A percentile compares a stretch with the other conserved stretches of the same genome.
These are phyloP conservation scores for Pipistrellus kuhlii DNA, from an alignment of 2,797 vertebrate species.

Conservation along the genomic window DNA sequence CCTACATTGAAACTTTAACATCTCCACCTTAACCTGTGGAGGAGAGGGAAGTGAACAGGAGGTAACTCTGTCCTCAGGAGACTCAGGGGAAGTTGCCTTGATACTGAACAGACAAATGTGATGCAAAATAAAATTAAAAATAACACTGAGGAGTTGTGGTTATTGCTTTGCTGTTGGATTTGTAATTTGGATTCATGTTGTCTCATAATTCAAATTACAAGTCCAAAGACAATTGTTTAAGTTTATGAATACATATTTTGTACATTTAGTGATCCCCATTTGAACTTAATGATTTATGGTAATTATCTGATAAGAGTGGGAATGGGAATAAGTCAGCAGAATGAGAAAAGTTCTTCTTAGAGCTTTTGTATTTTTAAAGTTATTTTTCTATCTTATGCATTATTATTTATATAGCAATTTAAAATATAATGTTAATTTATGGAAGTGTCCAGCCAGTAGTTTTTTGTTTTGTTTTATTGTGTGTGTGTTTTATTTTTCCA, in stretches of 20 bases:
- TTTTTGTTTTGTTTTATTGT: not conserved
- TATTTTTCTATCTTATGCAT: not conserved
- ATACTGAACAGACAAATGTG: not conserved
- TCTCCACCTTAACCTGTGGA: not conserved
- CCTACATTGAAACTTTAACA: not conserved
- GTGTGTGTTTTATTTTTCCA: not conserved
- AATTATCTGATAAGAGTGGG: not conserved
- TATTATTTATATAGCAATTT: not conserved
- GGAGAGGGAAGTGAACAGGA: not conserved
- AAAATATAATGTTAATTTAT: not conserved
- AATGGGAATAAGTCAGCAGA: not conserved
- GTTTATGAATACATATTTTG: not conserved
- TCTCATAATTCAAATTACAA: not conserved
- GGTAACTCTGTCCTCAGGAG: not conserved
- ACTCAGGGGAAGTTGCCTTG: not conserved
- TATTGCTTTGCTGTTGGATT: not conserved
- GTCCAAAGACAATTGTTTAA: not conserved
- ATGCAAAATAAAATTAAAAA: not conserved
- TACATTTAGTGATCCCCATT: not conserved
- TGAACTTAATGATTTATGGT: not conserved
- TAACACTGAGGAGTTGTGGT: not conserved
- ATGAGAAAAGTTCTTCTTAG: not conserved
- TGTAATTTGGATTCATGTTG: not conserved
- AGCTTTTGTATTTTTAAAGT: not conserved
- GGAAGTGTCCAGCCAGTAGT: not conserved